These are phyloP conservation scores for Coelopa pilipes DNA, from an alignment of 2,888 invertebrate genomes.

Conservation along the genomic window DNA sequence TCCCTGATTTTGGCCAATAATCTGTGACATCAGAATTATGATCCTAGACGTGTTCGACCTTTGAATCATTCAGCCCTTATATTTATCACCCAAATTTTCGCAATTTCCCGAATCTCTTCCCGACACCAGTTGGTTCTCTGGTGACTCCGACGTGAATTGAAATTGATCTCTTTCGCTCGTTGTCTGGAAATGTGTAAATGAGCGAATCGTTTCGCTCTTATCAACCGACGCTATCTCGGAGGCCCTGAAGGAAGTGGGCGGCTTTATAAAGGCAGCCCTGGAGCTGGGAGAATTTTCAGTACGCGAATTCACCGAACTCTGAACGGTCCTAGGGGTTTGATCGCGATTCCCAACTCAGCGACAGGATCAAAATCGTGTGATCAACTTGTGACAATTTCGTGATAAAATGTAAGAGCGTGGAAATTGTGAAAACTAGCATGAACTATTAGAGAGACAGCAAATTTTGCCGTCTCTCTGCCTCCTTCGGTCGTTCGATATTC, in stretches of 20 bases:
- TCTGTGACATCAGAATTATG: too few relatives aligned
- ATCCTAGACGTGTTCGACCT: too few relatives aligned
- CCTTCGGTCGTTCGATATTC: too few relatives aligned
- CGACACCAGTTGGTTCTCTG: too few relatives aligned
- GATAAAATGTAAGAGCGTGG: background rate
- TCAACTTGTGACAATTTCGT: background rate
- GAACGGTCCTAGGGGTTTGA: too few relatives aligned
- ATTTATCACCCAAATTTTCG: too few relatives aligned
- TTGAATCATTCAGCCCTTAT: too few relatives aligned
- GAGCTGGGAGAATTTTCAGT: conserved; percentile 42
- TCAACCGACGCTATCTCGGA: conserved; percentile 21
- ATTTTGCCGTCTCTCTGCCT: too few relatives aligned
- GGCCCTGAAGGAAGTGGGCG: background rate
- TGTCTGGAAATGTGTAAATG: background rate
- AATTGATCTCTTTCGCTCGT: background rate
- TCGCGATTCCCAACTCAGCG: background rate
- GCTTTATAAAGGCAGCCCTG: conserved; percentile 44
- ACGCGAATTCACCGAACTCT: conserved; percentile 37
- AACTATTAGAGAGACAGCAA: too few relatives aligned
- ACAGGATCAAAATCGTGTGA: background rate
- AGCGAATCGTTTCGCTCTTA: conserved; percentile 8
- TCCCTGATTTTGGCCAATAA: too few relatives aligned
- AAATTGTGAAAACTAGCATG: too few relatives aligned
- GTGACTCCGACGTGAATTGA: too few relatives aligned
- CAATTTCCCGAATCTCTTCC: background rate